Evolutionary conservation across 2,113 vertebrate species (phyloP), one percentile per base, ranked within the genome.

Genomic region (Tonatia bakeri): DNA sequence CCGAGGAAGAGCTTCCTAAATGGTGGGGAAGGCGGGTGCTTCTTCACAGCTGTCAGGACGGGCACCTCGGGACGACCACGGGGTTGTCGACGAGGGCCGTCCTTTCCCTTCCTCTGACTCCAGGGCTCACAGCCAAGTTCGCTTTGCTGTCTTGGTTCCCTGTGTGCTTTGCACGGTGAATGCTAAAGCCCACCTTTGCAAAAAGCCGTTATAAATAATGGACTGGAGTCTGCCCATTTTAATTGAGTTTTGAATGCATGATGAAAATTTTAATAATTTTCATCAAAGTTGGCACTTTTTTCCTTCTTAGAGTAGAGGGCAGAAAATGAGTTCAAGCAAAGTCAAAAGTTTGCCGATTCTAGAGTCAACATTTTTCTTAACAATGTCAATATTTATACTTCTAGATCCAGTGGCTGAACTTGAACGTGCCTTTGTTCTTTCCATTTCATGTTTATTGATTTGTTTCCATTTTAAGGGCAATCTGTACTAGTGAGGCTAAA

Each of bases 301-400:
- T 52, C 92, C 59, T 73, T 64, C 80, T 67, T 36, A 47, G 54
- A 94, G 67, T 36, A 26, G 1, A 90, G 88, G 40, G 95, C 31
- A 69, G 88, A 80, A 91, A 94, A 93, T 50, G 1, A 86, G 40
- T 64, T 65, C 90, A 38, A 31, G n/a, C 86, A 75, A 80, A 97
- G 90, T 89, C 89, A 88, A 75, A 94, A 94, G 87, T 45, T 54
- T 52, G 91, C 92, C 82, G 73, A 93, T 59, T 73, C 86, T 38
- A 64, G 82, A 91, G 79, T 87, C 91, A 94, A 94, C 69, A 84
- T 92, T 92, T 96, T 94, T 67, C 93, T 92, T 56, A 70, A 70
- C 79, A 72, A 75, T 28, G 89, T 94, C 93, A 96, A 91, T 93
- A 96, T 93, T 96, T 91, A 91, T 36, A 38, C 64, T 89, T 86